Percentiles rank a stretch among this genome's conserved stretches.
phyloP scores from a whole-genome alignment of 2,113 vertebrate species.

The Eulemur rufifrons region DNA sequence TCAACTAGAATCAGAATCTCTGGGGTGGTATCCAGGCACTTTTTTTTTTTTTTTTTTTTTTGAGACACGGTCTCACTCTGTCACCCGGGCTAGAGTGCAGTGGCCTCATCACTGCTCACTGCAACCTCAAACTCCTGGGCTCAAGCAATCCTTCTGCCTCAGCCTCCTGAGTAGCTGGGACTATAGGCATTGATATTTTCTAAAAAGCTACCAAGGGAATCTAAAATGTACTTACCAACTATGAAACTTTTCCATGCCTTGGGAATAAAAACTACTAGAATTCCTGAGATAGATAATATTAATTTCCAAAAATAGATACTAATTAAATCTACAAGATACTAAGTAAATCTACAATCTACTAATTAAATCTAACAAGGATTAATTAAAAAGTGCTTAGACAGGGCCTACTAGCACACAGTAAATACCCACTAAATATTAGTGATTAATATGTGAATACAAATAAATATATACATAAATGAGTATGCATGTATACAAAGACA shows the following conservation, averaged over 20 bases:
- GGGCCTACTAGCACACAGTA: not conserved
- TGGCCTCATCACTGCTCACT: no score
- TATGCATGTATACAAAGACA: not conserved
- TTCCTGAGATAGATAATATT: not conserved
- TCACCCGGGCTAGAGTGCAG: no score
- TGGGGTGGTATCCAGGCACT: not conserved
- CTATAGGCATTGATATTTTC: not conserved
- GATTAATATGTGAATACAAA: not conserved
- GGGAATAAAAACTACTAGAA: not conserved
- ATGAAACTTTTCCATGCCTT: not conserved
- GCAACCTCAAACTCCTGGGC: no score
- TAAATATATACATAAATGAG: not conserved
- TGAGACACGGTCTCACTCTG: no score
- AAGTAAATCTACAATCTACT: not conserved
- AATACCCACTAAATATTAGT: not conserved
- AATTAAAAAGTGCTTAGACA: constrained; percentile 12
- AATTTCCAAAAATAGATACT: not conserved
- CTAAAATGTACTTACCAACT: not conserved
- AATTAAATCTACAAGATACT: not conserved
- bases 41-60: no score
- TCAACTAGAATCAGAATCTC: constrained; percentile 21
- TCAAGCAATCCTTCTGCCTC: no score
- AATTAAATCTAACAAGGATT: not conserved
- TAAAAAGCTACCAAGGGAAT: not conserved
- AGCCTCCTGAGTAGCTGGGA: no score